Conservation (phyloP, 2,113 vertebrate species). For the Porphyrio hochstetteri region DNA sequence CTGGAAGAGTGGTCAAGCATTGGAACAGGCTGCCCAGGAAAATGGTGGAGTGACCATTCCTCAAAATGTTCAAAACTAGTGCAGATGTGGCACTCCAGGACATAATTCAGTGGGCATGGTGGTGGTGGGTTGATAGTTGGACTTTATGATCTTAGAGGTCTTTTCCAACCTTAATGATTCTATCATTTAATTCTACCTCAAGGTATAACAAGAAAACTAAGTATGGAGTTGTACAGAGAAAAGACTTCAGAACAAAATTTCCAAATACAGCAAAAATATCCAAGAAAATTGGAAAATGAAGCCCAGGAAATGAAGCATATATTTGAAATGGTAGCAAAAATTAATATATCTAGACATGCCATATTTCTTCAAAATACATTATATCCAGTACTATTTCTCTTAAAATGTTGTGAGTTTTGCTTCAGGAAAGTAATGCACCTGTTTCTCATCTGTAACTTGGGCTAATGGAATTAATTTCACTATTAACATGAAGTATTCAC, state of each 20-base stretch:
- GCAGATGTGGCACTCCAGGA: too few relatives aligned
- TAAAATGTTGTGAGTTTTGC: not conserved
- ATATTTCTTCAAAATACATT: not conserved
- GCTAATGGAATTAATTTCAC: not conserved
- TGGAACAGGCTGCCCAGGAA: too few relatives aligned
- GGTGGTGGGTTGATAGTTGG: too few relatives aligned
- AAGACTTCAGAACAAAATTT: not conserved
- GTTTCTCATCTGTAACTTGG: not conserved
- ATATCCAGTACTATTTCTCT: not conserved
- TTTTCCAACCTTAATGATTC: too few relatives aligned
- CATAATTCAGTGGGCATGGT: too few relatives aligned
- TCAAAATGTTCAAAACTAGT: too few relatives aligned
- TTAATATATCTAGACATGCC: not conserved
- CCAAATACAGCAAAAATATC: not conserved
- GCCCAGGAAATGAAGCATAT: not conserved
- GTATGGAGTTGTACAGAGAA: not conserved
- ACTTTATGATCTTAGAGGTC: too few relatives aligned
- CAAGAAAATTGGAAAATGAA: not conserved
- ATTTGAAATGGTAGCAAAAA: not conserved
- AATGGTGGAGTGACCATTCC: too few relatives aligned
- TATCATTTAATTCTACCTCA: not conserved
- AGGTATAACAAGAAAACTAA: not conserved
- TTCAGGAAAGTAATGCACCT: not conserved
- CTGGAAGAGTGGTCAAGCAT: too few relatives aligned
- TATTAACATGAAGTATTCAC: not conserved